Evolutionary conservation across 1,140 invertebrate species (phyloP).

Genomic region (Platorchestia sp.): DNA sequence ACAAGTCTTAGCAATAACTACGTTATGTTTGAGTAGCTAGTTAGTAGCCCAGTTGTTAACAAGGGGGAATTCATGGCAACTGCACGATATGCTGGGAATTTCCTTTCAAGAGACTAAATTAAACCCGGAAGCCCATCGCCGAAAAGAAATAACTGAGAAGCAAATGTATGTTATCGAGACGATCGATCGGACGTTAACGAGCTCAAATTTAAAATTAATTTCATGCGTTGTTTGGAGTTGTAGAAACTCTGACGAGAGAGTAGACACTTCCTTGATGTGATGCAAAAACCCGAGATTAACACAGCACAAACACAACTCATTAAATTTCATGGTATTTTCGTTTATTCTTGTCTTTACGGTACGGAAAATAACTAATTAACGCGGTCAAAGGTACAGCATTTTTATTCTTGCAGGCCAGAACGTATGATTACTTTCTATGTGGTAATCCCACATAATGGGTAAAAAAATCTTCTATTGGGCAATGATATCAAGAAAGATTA

Average conservation of each 20-base stretch:
- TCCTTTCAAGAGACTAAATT: no score
- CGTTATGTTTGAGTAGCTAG: no score
- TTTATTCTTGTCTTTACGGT: background rate
- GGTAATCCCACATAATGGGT: background rate
- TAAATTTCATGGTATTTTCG: background rate
- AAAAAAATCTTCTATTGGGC: constrained; percentile 4
- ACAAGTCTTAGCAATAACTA: no score
- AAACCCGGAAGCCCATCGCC: no score
- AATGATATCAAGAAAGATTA: constrained; percentile 24
- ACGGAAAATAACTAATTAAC: background rate
- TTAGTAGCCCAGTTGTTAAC: no score
- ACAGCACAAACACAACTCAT: background rate
- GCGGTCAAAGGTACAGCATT: background rate
- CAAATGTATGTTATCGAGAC: background rate
- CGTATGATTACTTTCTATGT: background rate
- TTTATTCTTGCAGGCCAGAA: background rate
- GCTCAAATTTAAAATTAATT: background rate
- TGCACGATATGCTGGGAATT: no score
- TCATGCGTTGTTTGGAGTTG: background rate
- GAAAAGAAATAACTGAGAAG: no score
- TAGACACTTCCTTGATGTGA: background rate
- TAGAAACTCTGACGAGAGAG: background rate
- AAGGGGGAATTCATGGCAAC: no score
- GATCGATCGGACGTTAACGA: background rate
- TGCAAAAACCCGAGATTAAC: background rate